phyloP scores from a whole-genome alignment of 2,113 vertebrate species.

The Lontra canadensis region DNA sequence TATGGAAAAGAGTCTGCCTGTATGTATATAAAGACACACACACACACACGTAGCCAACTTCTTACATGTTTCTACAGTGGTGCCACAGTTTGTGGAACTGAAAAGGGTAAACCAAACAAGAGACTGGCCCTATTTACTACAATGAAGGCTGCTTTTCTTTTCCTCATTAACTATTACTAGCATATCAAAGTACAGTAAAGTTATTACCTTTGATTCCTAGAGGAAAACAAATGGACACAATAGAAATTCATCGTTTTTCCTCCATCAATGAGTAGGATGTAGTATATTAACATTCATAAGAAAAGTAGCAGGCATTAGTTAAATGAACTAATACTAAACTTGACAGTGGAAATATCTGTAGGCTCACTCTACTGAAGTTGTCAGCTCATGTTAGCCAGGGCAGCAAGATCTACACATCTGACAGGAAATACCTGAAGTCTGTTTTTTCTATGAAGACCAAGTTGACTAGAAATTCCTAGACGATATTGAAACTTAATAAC shows the following conservation, averaged over 20 bases:
- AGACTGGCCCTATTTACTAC: neutral
- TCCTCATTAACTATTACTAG: neutral
- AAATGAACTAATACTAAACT: neutral
- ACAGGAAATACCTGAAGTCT: neutral
- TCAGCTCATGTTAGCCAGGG: neutral
- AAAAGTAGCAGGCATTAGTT: neutral
- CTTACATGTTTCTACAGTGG: neutral
- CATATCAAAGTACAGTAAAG: neutral
- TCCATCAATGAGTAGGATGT: neutral
- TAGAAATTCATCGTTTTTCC: conserved; percentile 8
- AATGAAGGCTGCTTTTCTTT: neutral
- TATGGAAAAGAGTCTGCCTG: conserved; percentile 21
- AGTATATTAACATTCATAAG: neutral
- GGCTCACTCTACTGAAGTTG: neutral
- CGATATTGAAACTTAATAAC: neutral
- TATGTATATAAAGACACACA: neutral
- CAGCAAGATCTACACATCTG: too few species aligned
- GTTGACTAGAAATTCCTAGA: neutral
- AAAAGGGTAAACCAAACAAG: neutral
- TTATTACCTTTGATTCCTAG: conserved; percentile 7
- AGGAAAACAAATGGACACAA: neutral
- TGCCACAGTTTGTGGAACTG: neutral
- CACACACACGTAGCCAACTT: neutral
- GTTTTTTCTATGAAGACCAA: neutral
- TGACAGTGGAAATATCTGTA: neutral